These are phyloP conservation scores for Glyphotaelius pellucidus DNA, from an alignment of 2,888 invertebrate genomes.

Conservation along the genomic window DNA sequence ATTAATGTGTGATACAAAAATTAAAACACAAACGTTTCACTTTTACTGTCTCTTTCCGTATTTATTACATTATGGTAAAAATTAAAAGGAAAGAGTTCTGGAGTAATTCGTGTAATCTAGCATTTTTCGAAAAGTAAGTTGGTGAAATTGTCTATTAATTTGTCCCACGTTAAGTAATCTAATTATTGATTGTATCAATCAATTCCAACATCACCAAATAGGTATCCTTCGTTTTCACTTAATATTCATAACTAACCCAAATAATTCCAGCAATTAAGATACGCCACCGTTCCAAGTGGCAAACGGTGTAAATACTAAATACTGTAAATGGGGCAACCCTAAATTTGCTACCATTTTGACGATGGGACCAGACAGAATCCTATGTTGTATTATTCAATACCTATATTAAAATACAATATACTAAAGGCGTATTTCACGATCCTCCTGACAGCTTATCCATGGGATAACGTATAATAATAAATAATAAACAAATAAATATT, in stretches of 20 bases:
- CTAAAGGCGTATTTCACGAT: too few species aligned
- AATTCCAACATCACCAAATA: background rate
- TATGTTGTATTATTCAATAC: background rate
- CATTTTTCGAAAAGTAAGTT: background rate
- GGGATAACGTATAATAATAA: too few species aligned
- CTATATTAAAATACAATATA: background rate
- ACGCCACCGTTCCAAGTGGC: background rate
- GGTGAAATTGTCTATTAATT: background rate
- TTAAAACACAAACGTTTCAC: too few species aligned
- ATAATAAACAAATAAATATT: too few species aligned
- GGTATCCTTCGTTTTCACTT: background rate
- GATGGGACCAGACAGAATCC: background rate
- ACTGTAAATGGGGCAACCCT: background rate
- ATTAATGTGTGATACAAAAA: too few species aligned
- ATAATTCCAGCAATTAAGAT: background rate
- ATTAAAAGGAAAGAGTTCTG: background rate
- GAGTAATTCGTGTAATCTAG: background rate
- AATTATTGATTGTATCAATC: background rate
- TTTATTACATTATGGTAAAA: too few species aligned
- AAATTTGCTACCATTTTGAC: background rate
- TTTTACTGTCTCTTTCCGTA: too few species aligned
- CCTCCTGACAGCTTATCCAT: too few species aligned
- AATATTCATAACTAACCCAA: background rate
- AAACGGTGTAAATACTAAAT: background rate
- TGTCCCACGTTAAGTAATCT: background rate